Base-by-base conservation (phyloP, 2,113 vertebrate species). In the Asarcornis scutulata region DNA sequence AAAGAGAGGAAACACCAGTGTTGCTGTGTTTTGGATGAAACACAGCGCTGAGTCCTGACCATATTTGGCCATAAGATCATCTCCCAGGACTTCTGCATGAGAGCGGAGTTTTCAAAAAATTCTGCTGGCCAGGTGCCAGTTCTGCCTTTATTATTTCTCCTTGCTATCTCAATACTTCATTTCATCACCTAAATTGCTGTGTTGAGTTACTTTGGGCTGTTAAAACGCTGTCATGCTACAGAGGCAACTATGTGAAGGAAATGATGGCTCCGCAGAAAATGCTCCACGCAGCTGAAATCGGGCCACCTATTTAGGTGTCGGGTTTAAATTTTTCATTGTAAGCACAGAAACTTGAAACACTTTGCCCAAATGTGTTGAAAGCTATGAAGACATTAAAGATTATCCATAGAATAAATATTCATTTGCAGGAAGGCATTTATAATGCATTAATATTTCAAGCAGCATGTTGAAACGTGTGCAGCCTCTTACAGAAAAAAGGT, bases 1-100 rank as follows among this genome's bases (percentile, higher is more conserved):
- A 63, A 80, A 4, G 91, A 69, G 66, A 89, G 82, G 83, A 77
- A 63, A 50, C 67, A 67, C 91, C 32, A 46, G 32, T 4, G 20
- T 62, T 21, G 11, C 86, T 42, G 84, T 3, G n/a, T 31, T 83
- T 64, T 72, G 94, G 94, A 89, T 29, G 34, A 89, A 87, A 56
- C 4, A 7, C 89, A 93, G 89, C 75, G 2, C 72, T 80, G 9
- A 83, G 15, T 78, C 88, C 90, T 95, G 93, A 91, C 89, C 91
- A 93, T 95, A 95, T 97, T 93, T 96, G 95, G 93, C 91, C 95
- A 60, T 75, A 14, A 81, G 60, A 86, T 88, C 88, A 90, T 93
- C 85, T 69, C 23, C 1, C 6, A 85, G 83, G 71, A 52, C 42
- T 92, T 53, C 74, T 76, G 48, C 76, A 38, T 2, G 79, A 85